These are phyloP conservation scores for Cydia strobilella DNA, from an alignment of 1,140 invertebrate species.

Conservation along the genomic window DNA sequence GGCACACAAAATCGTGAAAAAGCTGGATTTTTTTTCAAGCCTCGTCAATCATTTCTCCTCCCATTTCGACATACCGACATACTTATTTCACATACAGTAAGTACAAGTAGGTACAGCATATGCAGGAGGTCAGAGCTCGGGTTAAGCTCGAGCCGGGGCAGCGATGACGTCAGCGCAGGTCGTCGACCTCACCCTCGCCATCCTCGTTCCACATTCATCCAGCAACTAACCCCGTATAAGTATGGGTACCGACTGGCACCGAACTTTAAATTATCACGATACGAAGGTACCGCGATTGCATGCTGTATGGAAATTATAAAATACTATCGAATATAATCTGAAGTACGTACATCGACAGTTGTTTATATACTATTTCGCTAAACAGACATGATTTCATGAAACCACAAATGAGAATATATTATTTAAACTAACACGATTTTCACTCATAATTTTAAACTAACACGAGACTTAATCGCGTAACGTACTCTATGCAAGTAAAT, in stretches of 20 bases:
- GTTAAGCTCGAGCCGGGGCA: conserved; percentile 71
- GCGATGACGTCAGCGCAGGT: conserved; percentile 71
- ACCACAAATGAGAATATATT: no score
- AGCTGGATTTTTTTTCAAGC: neutral
- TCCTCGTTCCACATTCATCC: conserved; percentile 62
- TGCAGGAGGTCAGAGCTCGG: conserved; percentile 72
- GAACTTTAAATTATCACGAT: conserved; percentile 18
- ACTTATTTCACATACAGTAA: conserved; percentile 11
- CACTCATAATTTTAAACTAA: no score
- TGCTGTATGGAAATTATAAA: neutral
- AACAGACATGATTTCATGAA: neutral
- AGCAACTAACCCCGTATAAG: conserved; percentile 34
- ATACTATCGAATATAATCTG: neutral
- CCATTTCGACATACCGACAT: conserved; percentile 26
- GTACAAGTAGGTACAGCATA: conserved; percentile 35
- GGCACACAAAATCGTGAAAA: no score
- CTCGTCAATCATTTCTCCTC: neutral
- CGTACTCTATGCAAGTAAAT: neutral
- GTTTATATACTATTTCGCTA: neutral
- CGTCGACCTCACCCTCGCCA: conserved; percentile 53
- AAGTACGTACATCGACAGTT: neutral
- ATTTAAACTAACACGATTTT: no score
- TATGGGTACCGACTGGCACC: conserved; percentile 8
- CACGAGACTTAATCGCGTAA: no score
- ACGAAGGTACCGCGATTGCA: conserved; percentile 3